Percentiles rank a stretch among this genome's conserved stretches.
Evolutionary conservation across 1,140 invertebrate species (phyloP).

Genomic region (Brachionus rubens): DNA sequence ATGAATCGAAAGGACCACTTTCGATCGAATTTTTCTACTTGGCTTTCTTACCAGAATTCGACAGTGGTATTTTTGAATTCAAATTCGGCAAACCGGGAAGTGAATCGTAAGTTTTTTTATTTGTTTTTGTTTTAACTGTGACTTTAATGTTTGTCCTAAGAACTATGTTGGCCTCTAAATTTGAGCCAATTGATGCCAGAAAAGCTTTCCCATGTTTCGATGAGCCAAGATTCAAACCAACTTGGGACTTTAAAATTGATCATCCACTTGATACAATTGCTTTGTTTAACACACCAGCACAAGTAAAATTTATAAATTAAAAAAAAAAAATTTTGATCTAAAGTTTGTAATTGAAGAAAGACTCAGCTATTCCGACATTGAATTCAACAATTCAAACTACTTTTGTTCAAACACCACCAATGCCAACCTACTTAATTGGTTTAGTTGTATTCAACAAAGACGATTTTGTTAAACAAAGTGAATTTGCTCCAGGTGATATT

Average conservation of each 20-base stretch:
- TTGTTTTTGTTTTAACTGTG: neutral
- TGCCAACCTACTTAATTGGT: conserved; percentile 16
- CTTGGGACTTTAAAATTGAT: neutral
- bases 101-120: conserved; percentile 28
- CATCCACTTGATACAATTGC: conserved; percentile 29
- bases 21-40: conserved; percentile 26
- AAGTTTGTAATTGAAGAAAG: neutral
- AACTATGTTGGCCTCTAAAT: conserved; percentile 44
- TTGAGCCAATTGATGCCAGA: conserved; percentile 36
- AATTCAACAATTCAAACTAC: conserved; percentile 1
- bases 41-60: neutral
- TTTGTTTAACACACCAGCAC: conserved; percentile 17
- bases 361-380: neutral
- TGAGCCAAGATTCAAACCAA: conserved; percentile 42
- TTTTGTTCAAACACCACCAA: neutral
- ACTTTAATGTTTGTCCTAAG: too few species aligned
- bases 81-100: conserved; percentile 7
- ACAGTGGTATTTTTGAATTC: conserved; percentile 45
- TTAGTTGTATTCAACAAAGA: conserved; percentile 35
- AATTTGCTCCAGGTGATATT: neutral
- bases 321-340: neutral
- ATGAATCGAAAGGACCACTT: neutral
- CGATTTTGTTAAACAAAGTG: neutral
- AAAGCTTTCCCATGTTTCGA: conserved; percentile 43
- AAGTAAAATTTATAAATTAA: neutral